Evolutionary conservation across 2,888 invertebrate species (phyloP).

Genomic region (Seladonia tumulorum): DNA sequence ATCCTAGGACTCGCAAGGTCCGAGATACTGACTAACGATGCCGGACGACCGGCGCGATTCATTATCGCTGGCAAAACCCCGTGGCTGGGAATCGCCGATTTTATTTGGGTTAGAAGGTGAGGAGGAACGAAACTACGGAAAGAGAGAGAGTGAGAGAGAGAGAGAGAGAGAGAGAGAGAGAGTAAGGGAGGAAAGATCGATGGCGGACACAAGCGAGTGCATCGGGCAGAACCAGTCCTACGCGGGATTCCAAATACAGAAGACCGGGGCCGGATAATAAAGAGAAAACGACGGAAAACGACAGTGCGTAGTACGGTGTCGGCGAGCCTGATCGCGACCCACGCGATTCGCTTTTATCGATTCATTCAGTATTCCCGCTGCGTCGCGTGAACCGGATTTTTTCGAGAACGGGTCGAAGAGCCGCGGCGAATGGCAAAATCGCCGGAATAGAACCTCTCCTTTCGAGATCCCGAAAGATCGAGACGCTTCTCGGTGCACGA

Average conservation of each 20-base stretch:
- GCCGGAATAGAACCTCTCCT: background rate
- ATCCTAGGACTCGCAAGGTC: constrained; percentile 37
- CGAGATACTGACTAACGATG: constrained; percentile 32
- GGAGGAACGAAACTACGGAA: background rate
- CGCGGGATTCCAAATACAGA: constrained; percentile 64
- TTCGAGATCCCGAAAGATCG: background rate
- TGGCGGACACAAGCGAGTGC: background rate
- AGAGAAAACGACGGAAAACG: constrained; percentile 64
- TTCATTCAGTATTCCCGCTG: constrained; percentile 66
- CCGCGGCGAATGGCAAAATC: background rate
- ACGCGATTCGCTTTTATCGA: constrained; percentile 73
- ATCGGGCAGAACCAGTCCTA: constrained; percentile 52
- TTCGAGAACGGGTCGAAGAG: background rate
- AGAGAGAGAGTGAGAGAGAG: background rate
- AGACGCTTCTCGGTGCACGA: too few relatives aligned
- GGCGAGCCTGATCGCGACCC: constrained; percentile 68
- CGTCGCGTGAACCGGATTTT: constrained; percentile 26
- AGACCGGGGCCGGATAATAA: constrained; percentile 42
- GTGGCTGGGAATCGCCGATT: constrained; percentile 39
- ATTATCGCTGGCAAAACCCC: constrained; percentile 30
- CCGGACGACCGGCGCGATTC: constrained; percentile 41
- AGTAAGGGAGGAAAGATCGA: background rate
- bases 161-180: background rate
- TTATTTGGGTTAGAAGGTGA: constrained; percentile 54
- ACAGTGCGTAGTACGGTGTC: constrained; percentile 67